phyloP scores from a whole-genome alignment of 2,113 vertebrate species.

The Scolopax mira region DNA sequence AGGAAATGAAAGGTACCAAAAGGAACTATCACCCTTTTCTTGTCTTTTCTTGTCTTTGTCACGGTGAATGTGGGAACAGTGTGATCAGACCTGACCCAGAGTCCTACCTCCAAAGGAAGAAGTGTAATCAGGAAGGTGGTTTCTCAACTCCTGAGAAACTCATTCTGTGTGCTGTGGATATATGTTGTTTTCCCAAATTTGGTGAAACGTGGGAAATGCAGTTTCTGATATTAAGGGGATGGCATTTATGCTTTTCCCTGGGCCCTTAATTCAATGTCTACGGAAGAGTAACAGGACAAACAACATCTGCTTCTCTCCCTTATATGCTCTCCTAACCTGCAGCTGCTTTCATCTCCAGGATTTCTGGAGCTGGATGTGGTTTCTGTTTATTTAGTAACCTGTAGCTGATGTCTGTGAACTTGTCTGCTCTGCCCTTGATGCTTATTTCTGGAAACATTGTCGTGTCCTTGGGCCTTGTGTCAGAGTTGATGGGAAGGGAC shows the following conservation, averaged over 20 bases:
- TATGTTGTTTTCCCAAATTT: accelerated
- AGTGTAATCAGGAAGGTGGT: not conserved
- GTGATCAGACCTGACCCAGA: accelerated
- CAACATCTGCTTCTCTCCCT: not conserved
- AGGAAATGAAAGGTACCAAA: not conserved
- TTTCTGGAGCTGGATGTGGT: not conserved
- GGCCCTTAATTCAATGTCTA: not conserved
- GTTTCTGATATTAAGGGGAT: not conserved
- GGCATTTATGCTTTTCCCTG: not conserved
- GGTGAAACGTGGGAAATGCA: not conserved
- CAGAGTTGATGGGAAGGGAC: not conserved
- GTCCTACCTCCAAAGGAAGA: not conserved
- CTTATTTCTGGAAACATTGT: accelerated
- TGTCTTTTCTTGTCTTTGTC: not conserved
- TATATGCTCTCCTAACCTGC: not conserved
- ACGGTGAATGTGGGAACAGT: not conserved
- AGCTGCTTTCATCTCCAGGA: not conserved
- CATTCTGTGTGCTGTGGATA: not conserved
- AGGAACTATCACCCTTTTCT: not conserved
- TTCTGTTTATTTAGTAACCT: not conserved
- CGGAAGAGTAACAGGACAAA: not conserved
- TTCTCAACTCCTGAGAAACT: not conserved
- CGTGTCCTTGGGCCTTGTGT: not conserved
- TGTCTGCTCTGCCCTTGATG: not conserved
- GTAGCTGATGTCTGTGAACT: not conserved